Base-by-base conservation (phyloP, 2,888 invertebrate genomes). In the Dryomyza anilis region DNA sequence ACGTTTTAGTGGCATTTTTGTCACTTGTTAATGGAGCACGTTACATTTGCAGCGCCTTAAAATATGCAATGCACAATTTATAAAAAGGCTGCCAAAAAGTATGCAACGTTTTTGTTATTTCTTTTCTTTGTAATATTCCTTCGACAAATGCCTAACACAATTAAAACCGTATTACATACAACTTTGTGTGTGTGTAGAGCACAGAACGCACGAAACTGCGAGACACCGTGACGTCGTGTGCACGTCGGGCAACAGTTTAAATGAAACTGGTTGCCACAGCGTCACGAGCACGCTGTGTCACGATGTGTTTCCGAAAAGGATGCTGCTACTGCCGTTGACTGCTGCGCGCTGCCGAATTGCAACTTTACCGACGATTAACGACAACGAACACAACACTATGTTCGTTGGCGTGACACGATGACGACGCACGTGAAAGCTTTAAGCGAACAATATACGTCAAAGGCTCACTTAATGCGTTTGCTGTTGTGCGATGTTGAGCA, bases 211-310 rank as follows among this genome's bases (percentile, higher is more conserved):
- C 33, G 21, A 48, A 52, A 36, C 12, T 25, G 19, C 25, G 12
- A 2, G 36, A 33, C 55, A 52, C 14, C 50, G 50, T 16, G 36
- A 21, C 43, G 53, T 36, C 52, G 62, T 68, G 70, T 72, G 71
- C 68, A 66, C 58, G 63, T 67, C 53, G 70, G 72, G 70, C 72
- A 71, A 72, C 71, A 72, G 72, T 71, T 72, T 70, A 67, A 70
- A 67, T 70, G 66, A 71, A 72, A 72, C 72, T 72, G 71, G 71
- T 72, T 72, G 71, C 71, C 68, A 69, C 65, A 66, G 66, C 23
- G 52, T 7, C 43, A 27, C 61, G 61, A 52, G 39, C 33, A 30
- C 27, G 25, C 3, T 27, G 25, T 52, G 29, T 21, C 53, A 19
- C 53, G 53, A 29, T 16, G 16, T 21, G 43, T 27, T 52, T 36